These are phyloP conservation scores for Enteromius radiatus DNA, from an alignment of 2,797 vertebrate genomes.

Conservation along the genomic window DNA sequence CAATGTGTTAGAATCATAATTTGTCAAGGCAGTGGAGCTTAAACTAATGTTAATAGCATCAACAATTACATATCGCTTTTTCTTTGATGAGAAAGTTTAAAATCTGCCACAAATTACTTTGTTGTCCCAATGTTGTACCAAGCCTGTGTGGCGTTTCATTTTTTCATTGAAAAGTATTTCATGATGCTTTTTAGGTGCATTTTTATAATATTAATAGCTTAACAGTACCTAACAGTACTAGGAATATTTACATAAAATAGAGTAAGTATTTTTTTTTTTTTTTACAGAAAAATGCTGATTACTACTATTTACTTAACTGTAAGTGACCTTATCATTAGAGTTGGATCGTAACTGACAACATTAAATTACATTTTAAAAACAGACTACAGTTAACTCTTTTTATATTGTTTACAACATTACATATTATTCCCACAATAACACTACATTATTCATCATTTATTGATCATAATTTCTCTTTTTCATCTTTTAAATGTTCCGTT, in stretches of 20 bases:
- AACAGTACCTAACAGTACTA: not conserved
- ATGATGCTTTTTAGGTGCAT: not conserved
- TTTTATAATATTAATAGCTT: not conserved
- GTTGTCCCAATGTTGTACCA: not conserved
- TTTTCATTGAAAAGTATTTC: not conserved
- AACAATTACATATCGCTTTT: slow-evolving; percentile 8
- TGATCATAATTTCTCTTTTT: not conserved
- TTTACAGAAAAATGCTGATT: not conserved
- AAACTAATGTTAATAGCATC: slow-evolving; percentile 42
- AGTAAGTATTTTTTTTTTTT: too few species aligned
- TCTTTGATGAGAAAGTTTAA: slow-evolving; percentile 11
- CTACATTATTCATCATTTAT: not conserved
- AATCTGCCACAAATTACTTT: not conserved
- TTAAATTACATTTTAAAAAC: not conserved
- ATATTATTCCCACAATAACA: not conserved
- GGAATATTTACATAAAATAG: not conserved
- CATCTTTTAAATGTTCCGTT: not conserved
- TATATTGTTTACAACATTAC: not conserved
- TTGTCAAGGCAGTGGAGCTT: slow-evolving; percentile 35
- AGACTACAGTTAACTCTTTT: too few species aligned
- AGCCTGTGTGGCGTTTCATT: not conserved
- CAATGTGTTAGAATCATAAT: slow-evolving; percentile 53
- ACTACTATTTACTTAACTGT: not conserved
- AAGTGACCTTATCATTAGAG: not conserved
- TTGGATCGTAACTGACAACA: too few species aligned